phyloP scores from a whole-genome alignment of 2,888 invertebrate species.

The Troglohyphantes excavatus region DNA sequence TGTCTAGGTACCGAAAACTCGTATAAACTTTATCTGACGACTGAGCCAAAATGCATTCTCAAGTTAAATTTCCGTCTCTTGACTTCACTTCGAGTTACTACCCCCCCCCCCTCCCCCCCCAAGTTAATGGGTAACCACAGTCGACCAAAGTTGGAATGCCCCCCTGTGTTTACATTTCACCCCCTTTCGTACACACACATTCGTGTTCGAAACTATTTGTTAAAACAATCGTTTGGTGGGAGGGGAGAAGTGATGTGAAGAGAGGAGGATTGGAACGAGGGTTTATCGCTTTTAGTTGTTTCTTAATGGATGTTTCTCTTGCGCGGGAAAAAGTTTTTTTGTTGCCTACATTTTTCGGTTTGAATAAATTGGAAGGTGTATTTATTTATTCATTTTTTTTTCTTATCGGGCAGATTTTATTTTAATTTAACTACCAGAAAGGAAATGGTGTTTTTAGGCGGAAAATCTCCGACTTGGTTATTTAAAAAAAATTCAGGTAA shows the following conservation, averaged over 20 bases:
- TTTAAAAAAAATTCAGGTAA: too few relatives aligned
- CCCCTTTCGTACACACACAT: neutral
- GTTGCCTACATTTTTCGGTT: conserved; percentile 13
- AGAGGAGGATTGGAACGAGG: neutral
- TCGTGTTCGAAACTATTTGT: conserved; percentile 21
- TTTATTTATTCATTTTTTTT: neutral
- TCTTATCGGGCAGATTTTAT: neutral
- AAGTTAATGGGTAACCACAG: conserved; percentile 57
- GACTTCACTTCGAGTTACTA: neutral
- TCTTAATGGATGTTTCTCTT: conserved; percentile 33
- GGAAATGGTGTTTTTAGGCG: neutral
- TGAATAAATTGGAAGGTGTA: neutral
- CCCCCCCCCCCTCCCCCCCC: neutral
- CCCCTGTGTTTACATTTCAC: conserved; percentile 40
- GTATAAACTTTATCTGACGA: conserved; percentile 26
- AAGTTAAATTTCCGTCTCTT: conserved; percentile 23
- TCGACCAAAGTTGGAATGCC: conserved; percentile 45
- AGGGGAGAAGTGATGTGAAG: neutral
- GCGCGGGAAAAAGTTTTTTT: conserved; percentile 16
- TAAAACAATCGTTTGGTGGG: conserved; percentile 40
- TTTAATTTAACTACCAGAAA: neutral
- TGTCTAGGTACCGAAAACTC: conserved; percentile 9
- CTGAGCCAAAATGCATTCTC: conserved; percentile 30
- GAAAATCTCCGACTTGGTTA: too few relatives aligned
- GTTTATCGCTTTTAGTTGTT: conserved; percentile 45